These are phyloP conservation scores for Leucania comma DNA, from an alignment of 2,888 invertebrate genomes.

Conservation along the genomic window DNA sequence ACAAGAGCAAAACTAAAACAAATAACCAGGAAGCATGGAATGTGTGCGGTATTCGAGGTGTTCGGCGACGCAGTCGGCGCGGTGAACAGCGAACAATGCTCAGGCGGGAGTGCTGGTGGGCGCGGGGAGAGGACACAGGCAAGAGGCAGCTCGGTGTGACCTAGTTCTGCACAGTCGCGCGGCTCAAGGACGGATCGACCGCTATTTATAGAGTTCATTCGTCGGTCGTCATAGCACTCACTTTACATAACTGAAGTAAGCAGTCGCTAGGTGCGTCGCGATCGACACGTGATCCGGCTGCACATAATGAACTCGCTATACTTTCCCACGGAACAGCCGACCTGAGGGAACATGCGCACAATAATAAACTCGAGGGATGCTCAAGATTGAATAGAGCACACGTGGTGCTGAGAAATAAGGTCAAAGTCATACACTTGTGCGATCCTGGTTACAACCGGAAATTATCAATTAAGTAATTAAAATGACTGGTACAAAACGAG, in stretches of 20 bases:
- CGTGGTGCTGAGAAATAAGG: slow-evolving; percentile 64
- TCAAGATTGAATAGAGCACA: slow-evolving; percentile 63
- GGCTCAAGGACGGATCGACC: slow-evolving; percentile 89
- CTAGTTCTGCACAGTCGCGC: slow-evolving; percentile 86
- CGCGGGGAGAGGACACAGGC: slow-evolving; percentile 74
- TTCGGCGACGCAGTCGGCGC: slow-evolving; percentile 61
- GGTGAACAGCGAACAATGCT: slow-evolving; percentile 59
- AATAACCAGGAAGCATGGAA: slow-evolving; percentile 72
- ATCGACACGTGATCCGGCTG: slow-evolving; percentile 75
- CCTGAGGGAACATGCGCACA: slow-evolving; percentile 70
- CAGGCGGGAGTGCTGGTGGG: slow-evolving; percentile 69
- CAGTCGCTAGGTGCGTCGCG: slow-evolving; percentile 78
- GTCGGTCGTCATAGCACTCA: slow-evolving; percentile 85
- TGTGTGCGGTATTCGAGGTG: slow-evolving; percentile 71
- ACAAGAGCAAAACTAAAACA: slow-evolving; percentile 58
- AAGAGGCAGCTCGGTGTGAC: slow-evolving; percentile 85
- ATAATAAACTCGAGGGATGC: slow-evolving; percentile 76
- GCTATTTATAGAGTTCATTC: slow-evolving; percentile 89
- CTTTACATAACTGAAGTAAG: slow-evolving; percentile 87
- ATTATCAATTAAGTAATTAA: slow-evolving; percentile 39
- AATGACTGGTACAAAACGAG: slow-evolving; percentile 20
- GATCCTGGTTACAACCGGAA: slow-evolving; percentile 47
- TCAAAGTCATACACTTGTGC: slow-evolving; percentile 68
- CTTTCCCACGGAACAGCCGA: slow-evolving; percentile 82
- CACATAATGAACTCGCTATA: slow-evolving; percentile 69